Conservation (phyloP, 2,888 invertebrate species). For the Ormyrus thymus region DNA sequence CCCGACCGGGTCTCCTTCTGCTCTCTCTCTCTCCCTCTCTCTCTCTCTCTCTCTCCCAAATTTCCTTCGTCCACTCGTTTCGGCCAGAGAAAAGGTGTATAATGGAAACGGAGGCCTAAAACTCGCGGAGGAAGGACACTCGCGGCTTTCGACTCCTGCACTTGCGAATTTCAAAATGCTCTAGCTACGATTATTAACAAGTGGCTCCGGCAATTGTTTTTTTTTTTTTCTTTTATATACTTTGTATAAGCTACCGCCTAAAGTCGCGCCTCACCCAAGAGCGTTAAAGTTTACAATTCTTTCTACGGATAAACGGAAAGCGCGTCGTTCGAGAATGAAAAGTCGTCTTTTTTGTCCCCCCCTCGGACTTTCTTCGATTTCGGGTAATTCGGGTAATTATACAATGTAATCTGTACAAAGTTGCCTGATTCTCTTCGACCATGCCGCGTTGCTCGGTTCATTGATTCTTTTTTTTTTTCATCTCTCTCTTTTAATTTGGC, state of each 20-base stretch:
- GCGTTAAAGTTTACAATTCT: not conserved
- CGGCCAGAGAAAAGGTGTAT: not conserved
- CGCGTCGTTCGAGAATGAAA: not conserved
- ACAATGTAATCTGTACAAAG: slow-evolving; percentile 18
- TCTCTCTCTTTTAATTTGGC: not conserved
- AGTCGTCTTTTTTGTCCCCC: slow-evolving; percentile 1
- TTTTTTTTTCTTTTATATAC: not conserved
- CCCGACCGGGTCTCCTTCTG: not conserved
- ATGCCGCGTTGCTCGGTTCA: not conserved
- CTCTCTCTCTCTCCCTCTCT: not conserved
- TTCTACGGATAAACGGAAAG: slow-evolving; percentile 12
- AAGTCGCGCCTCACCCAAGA: not conserved
- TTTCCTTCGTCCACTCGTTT: slow-evolving; percentile 12
- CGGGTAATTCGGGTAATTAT: slow-evolving; percentile 44
- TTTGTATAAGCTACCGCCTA: not conserved
- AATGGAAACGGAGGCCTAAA: not conserved
- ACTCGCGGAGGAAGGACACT: not conserved
- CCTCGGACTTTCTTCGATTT: not conserved
- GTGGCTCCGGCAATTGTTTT: not conserved
- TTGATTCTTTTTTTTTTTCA: not conserved
- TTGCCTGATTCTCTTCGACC: not conserved
- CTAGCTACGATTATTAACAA: not conserved
- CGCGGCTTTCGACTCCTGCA: not conserved
- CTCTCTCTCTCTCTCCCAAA: slow-evolving; percentile 3
- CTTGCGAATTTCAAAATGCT: not conserved